Evolutionary conservation across 2,888 invertebrate genomes (phyloP), one percentile per base, ranked within the genome.

Genomic region (Acrobasis repandana): DNA sequence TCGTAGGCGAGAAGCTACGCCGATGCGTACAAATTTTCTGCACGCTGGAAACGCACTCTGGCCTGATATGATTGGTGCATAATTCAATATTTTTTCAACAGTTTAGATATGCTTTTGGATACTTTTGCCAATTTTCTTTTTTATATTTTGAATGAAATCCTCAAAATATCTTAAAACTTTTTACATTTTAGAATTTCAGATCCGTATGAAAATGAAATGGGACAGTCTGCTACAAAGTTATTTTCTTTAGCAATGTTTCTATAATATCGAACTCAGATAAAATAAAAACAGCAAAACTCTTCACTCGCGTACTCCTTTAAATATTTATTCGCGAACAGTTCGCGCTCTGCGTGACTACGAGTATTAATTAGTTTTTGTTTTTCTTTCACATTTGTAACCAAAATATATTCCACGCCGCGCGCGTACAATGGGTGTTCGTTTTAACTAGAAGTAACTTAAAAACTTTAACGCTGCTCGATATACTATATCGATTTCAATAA

Each of bases 381-480:
- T 56, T 46, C 46, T 56, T 56, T 56, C 28, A 28, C 56, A 56
- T 56, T 56, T 46, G 56, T 43, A 6, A 20, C 20, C 14, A 28
- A 56, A 56, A 56, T 47, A 46, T 46, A 56, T 56, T 56, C 56
- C 46, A 9, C 43, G 43, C 56, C 46, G 43, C 20, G 56, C 56
- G 16, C 46, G 46, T 46, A 56, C 56, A 56, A 56, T 56, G 56
- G 20, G 28, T 56, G 11, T 46, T 46, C 56, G 33, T 28, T 56
- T 43, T 49, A 49, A 50, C 33, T 33, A 28, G 54, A 65, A 64
- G 56, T 64, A 64, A 67, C 68, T 63, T 63, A 20, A n/a, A n/a
- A n/a, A 18, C 3, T 11, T 10, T 28, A 28, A 8, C 8, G 28
- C 8, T 28, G 28, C 50, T 10, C 28, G n/a, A 50, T 14, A n/a